Conservation (phyloP, 2,797 vertebrate species). For the Clamator glandarius region DNA sequence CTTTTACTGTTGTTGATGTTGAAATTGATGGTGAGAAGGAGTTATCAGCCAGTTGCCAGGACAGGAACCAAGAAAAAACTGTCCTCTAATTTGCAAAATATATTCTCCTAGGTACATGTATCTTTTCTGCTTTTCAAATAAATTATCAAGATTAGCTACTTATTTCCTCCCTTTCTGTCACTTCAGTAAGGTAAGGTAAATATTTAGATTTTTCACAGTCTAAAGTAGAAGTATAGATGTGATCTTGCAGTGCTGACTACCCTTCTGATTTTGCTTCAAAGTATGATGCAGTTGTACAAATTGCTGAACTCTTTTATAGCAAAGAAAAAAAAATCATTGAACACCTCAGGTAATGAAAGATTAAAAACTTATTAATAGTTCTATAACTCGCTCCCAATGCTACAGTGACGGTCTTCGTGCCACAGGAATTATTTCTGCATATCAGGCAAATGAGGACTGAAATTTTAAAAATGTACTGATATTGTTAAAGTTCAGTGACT, state of each 20-base stretch:
- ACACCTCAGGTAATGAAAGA: not conserved
- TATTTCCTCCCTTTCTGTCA: not conserved
- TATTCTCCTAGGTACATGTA: not conserved
- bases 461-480: not conserved
- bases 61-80: not conserved
- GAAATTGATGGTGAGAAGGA: not conserved
- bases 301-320: not conserved
- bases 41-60: not conserved
- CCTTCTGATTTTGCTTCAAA: not conserved
- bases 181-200: not conserved
- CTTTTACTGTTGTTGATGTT: not conserved
- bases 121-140: not conserved
- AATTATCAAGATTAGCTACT: not conserved
- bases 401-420: not conserved
- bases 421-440: not conserved
- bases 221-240: not conserved
- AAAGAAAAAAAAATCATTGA: not conserved
- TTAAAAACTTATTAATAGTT: not conserved
- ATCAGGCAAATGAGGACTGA: not conserved
- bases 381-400: not conserved
- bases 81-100: not conserved
- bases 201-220: not conserved
- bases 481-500: not conserved
- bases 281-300: not conserved
- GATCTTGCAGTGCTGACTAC: not conserved